phyloP scores from a whole-genome alignment of 2,797 vertebrate genomes.

The Enteromius fasciolatus region DNA sequence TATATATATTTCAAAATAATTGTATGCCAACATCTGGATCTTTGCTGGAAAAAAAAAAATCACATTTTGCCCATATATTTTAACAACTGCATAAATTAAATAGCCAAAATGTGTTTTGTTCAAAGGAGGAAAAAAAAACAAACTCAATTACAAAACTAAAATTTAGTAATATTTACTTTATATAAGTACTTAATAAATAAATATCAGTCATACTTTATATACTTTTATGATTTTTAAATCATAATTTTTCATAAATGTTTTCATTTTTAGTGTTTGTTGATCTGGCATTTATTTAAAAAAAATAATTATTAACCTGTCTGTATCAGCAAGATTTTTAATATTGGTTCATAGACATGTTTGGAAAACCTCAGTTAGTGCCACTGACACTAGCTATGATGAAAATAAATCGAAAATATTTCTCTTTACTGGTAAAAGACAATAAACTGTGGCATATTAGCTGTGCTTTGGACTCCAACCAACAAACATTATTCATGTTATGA shows the following conservation, averaged over 20 bases:
- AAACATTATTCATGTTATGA: conserved; percentile 8
- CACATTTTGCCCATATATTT: too few species aligned
- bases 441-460: conserved; percentile 7
- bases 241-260: too few species aligned
- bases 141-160: too few species aligned
- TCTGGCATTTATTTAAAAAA: not conserved
- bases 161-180: too few species aligned
- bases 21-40: not conserved
- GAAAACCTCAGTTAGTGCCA: not conserved
- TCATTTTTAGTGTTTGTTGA: not conserved
- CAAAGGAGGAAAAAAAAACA: too few species aligned
- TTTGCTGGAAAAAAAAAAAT: too few species aligned
- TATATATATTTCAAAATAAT: not conserved
- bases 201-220: not conserved
- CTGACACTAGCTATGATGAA: not conserved
- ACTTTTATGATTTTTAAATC: not conserved
- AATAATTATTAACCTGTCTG: not conserved
- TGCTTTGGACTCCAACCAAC: conserved; percentile 17
- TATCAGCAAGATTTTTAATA: not conserved
- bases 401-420: not conserved
- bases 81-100: too few species aligned
- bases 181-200: too few species aligned
- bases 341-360: not conserved
- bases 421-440: conserved; percentile 8
- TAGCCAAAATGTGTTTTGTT: too few species aligned